Conservation (phyloP, 2,113 vertebrate genomes). For the Turdus rufiventris region DNA sequence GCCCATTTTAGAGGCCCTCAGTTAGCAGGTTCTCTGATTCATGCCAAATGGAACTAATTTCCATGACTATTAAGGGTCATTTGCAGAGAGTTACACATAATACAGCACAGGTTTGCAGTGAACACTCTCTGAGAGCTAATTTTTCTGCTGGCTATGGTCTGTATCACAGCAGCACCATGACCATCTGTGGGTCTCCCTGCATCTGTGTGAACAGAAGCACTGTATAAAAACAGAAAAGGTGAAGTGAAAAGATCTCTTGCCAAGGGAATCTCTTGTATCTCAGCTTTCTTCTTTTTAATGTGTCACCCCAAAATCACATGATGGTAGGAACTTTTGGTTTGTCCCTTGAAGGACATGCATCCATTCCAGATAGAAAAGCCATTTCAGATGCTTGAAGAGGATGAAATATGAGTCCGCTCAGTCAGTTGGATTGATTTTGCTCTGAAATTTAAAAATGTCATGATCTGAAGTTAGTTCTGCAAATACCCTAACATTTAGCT, state of each 20-base stretch:
- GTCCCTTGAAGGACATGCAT: background rate
- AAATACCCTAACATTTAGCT: background rate
- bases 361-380: background rate
- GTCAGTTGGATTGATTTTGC: background rate
- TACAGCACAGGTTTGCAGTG: background rate
- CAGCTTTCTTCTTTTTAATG: background rate
- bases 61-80: constrained; percentile 1
- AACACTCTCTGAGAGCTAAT: background rate
- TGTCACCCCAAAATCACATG: background rate
- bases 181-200: background rate
- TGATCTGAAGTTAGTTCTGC: background rate
- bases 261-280: background rate
- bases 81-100: constrained; percentile 2
- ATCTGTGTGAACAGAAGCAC: background rate
- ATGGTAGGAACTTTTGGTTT: background rate
- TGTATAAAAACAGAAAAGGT: background rate
- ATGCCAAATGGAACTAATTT: constrained; percentile 22
- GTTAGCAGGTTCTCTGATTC: constrained; percentile 4
- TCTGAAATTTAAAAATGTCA: background rate
- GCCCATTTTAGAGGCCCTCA: background rate
- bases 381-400: background rate
- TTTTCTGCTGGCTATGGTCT: background rate
- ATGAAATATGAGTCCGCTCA: background rate
- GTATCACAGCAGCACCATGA: background rate
- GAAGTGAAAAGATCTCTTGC: background rate